phyloP scores from a whole-genome alignment of 2,888 invertebrate genomes.

The Chymomyza caudatula region DNA sequence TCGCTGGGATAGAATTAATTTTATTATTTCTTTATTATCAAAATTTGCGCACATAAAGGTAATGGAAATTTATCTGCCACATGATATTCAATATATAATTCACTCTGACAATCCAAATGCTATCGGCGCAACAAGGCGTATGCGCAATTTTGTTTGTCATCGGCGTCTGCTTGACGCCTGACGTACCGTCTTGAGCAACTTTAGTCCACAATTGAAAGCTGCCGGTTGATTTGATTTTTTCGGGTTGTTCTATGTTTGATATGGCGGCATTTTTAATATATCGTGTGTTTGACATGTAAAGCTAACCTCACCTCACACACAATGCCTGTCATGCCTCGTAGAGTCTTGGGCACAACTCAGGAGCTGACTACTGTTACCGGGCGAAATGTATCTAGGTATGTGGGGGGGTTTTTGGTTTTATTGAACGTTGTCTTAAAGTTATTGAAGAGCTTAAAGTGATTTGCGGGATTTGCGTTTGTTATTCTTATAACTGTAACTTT shows the following conservation, averaged over 20 bases:
- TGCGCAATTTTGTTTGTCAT: neutral
- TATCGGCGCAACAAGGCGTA: neutral
- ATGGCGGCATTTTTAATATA: slow-evolving; percentile 24
- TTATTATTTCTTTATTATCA: neutral
- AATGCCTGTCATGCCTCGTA: neutral
- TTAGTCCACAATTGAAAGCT: neutral
- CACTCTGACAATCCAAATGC: neutral
- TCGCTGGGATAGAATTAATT: neutral
- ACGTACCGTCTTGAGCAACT: neutral
- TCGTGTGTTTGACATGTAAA: slow-evolving; percentile 26
- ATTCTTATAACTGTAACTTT: too few species aligned
- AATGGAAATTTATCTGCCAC: neutral
- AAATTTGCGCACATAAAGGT: neutral
- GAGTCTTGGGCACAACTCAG: neutral
- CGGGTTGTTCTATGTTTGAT: slow-evolving; percentile 14
- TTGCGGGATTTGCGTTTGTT: too few species aligned
- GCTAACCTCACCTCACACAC: slow-evolving; percentile 7
- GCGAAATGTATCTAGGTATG: neutral
- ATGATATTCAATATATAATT: neutral
- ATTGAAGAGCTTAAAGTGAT: too few species aligned
- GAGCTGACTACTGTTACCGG: neutral
- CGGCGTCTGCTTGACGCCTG: neutral
- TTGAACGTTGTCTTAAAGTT: too few species aligned
- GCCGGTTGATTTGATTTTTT: neutral
- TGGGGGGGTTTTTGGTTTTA: neutral